These are phyloP conservation scores for Melanostigma gelatinosum DNA, from an alignment of 2,113 vertebrate genomes.

Conservation along the genomic window DNA sequence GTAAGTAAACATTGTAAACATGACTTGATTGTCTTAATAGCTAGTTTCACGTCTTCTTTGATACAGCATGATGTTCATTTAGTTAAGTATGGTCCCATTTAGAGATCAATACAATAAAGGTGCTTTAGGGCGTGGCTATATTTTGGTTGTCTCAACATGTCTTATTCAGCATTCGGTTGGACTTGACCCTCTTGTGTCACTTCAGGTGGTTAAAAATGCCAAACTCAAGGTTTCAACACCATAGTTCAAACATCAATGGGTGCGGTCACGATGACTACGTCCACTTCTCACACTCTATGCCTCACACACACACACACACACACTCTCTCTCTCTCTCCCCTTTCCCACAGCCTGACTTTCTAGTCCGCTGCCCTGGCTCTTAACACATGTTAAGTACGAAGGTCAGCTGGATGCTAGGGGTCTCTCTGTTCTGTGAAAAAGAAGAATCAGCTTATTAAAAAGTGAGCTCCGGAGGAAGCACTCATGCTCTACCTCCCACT, in stretches of 20 bases:
- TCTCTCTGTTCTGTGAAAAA: conserved; percentile 74
- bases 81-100: not conserved
- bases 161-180: not conserved
- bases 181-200: not conserved
- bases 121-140: not conserved
- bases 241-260: not conserved
- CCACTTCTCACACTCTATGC: not conserved
- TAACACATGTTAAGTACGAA: conserved; percentile 74
- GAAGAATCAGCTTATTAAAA: conserved; percentile 82
- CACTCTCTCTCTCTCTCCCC: not conserved
- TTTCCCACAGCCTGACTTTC: conserved; percentile 30
- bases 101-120: not conserved
- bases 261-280: not conserved
- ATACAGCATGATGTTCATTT: not conserved
- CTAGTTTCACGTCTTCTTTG: not conserved
- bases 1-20: not conserved
- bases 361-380: conserved; percentile 56
- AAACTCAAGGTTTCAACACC: not conserved
- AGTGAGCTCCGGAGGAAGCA: conserved; percentile 69
- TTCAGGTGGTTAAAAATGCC: not conserved
- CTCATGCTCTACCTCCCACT: conserved; percentile 63
- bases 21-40: not conserved
- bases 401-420: conserved; percentile 71
- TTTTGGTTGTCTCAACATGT: not conserved
- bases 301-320: not conserved